phyloP scores from a whole-genome alignment of 2,113 vertebrate species.

The Neodontobutis hainanensis region DNA sequence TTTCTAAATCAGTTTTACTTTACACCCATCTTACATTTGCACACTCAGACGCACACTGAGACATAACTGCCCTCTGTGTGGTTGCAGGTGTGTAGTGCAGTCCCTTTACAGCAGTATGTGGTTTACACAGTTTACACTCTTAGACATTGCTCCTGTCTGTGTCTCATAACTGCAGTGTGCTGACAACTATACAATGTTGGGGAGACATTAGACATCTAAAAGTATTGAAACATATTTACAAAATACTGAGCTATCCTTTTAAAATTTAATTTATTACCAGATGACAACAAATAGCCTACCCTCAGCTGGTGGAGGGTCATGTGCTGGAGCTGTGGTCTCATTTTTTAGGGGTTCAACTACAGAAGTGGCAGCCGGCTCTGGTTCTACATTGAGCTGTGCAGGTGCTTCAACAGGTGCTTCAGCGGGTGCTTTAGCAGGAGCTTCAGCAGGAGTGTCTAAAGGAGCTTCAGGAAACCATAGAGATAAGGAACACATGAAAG shows the following conservation, averaged over 20 bases:
- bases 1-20: too few relatives aligned
- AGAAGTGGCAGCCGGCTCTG: slow-evolving; percentile 20
- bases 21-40: too few relatives aligned
- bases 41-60: too few relatives aligned
- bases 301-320: slow-evolving; percentile 40
- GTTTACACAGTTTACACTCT: too few relatives aligned
- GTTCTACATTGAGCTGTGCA: slow-evolving; percentile 4
- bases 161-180: too few relatives aligned
- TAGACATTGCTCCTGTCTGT: too few relatives aligned
- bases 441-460: not conserved
- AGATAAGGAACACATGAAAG: slow-evolving; percentile 13
- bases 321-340: slow-evolving; percentile 14
- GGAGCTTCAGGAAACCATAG: not conserved
- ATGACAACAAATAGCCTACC: slow-evolving; percentile 26
- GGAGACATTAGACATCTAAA: not conserved
- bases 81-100: too few relatives aligned
- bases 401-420: slow-evolving; percentile 33
- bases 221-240: not conserved
- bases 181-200: too few relatives aligned
- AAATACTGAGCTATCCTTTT: not conserved
- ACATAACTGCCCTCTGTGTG: too few relatives aligned
- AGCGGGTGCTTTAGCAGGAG: slow-evolving; percentile 36
- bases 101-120: too few relatives aligned
- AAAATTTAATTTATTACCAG: not conserved
- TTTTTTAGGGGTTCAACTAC: slow-evolving; percentile 29